phyloP scores from a whole-genome alignment of 2,888 invertebrate species.

The Antheraea assamensis region DNA sequence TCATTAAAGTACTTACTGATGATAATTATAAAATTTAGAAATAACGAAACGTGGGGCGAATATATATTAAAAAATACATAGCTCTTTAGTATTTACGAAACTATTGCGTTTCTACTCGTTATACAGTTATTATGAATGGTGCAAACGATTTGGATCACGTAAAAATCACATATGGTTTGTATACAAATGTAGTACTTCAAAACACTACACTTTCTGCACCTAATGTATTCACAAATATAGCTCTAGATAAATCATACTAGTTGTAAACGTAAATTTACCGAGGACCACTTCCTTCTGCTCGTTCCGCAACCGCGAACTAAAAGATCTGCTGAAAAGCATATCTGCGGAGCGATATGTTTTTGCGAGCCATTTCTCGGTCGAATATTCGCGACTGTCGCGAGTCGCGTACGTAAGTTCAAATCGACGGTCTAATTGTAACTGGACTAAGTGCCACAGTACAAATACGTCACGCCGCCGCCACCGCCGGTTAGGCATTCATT shows the following conservation, averaged over 20 bases:
- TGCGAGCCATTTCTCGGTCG: constrained; percentile 47
- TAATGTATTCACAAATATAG: not conserved
- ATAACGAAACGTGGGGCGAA: not conserved
- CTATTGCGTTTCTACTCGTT: not conserved
- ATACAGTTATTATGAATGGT: not conserved
- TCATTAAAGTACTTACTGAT: not conserved
- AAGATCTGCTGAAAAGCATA: constrained; percentile 71
- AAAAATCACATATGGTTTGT: not conserved
- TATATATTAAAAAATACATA: not conserved
- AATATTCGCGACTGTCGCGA: constrained; percentile 30
- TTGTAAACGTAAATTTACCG: constrained; percentile 74
- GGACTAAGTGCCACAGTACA: constrained; percentile 46
- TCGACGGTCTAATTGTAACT: constrained; percentile 63
- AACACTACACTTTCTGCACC: not conserved
- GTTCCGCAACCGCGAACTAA: constrained; percentile 83
- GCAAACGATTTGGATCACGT: not conserved
- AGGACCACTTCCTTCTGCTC: constrained; percentile 87
- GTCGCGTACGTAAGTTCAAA: constrained; percentile 50
- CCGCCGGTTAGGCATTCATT: constrained; percentile 25
- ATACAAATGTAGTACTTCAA: not conserved
- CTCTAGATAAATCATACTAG: not conserved
- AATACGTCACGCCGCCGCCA: constrained; percentile 39
- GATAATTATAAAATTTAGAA: not conserved
- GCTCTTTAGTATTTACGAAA: not conserved
- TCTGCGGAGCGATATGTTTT: constrained; percentile 35